Evolutionary conservation across 2,113 vertebrate genomes (phyloP), one percentile per base, ranked within the genome.

Genomic region (Callopanchax toddi): DNA sequence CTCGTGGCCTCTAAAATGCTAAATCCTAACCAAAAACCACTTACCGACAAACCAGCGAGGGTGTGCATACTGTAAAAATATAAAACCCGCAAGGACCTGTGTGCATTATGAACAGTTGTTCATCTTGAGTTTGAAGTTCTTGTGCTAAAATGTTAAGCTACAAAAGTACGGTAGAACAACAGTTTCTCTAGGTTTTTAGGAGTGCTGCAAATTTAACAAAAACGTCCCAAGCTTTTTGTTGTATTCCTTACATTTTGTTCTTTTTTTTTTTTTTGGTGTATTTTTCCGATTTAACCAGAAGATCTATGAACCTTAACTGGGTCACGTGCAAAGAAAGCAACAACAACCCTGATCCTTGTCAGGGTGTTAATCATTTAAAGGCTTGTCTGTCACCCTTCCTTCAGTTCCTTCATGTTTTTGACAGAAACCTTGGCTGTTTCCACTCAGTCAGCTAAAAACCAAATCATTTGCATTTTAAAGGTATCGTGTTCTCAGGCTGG

Each of bases 161-260:
- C 7, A 59, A 64, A 2, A 55, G 46, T 39, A 49, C 37, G 51
- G 26, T 15, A 16, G 11, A 49, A 16, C 7, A 49, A 49, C 21
- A 22, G 5, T 49, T 49, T 25, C 15, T 48, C 3, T 32, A 8
- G 9, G 29, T 9, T 32, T 32, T 7, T 32, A 1, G 5, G 6
- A 12, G 20, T n/a, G n/a, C n/a, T n/a, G n/a, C n/a, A n/a, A 21
- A 44, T 59, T 81, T 66, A 67, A 74, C 55, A 25, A 60, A 17
- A 11, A 56, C 17, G 17, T 3, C 15, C 4, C 15, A 40, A 6
- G 46, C 18, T 45, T 67, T 77, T 6, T n/a, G n/a, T n/a, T n/a
- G n/a, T n/a, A n/a, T n/a, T 52, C 26, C 34, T 45, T 21, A 21
- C 32, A 53, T 48, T 3, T 55, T 50, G 22, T 15, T 15, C 6